Evolutionary conservation across 2,888 invertebrate species (phyloP), one percentile per base, ranked within the genome.

Genomic region (Pteria penguin): DNA sequence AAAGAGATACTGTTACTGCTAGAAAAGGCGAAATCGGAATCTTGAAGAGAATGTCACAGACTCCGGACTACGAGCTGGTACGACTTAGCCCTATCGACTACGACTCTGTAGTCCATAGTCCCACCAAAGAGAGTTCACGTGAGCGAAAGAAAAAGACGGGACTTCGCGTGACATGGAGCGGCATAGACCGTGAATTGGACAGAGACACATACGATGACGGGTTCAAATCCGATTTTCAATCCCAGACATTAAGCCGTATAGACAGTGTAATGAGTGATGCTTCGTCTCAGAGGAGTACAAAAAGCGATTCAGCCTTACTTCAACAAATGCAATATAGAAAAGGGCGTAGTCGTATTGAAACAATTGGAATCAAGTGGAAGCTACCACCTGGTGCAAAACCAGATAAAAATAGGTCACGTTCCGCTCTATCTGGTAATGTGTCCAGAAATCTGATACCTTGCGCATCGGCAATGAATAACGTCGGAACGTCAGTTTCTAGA

Each of bases 91-190:
- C 72, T 36, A 70, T 72, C 36, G 76, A 77, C 58, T 52, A 31
- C 27, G 70, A 70, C 27, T 4, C 24, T 18, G 45, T 45, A 45
- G 8, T 68, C 11, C 57, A 68, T 31, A 22, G n/a, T 14, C 22
- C 55, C 11, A 68, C 52, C 24, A 31, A 55, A 22, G 31, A 14
- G 24, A 32, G 57, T 45, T 65, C 58, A 52, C 31, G 58, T 22
- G 66, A 70, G 76, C 75, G 31, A 45, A 81, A 81, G 78, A 81
- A 80, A 57, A 81, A 77, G 52, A 83, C 82, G 62, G 81, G 80
- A 36, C 66, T 82, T 18, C 80, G 84, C 18, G 84, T 85, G 5
- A 82, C 84, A 0, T 85, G 84, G 84, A 85, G 83, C 36, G 78
- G 83, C 0, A 45, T 77, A 4, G 76, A 77, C 29, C n/a, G 73